Evolutionary conservation across 2,888 invertebrate species (phyloP), one percentile per base, ranked within the genome.

Genomic region (Conops quadrifasciatus): DNA sequence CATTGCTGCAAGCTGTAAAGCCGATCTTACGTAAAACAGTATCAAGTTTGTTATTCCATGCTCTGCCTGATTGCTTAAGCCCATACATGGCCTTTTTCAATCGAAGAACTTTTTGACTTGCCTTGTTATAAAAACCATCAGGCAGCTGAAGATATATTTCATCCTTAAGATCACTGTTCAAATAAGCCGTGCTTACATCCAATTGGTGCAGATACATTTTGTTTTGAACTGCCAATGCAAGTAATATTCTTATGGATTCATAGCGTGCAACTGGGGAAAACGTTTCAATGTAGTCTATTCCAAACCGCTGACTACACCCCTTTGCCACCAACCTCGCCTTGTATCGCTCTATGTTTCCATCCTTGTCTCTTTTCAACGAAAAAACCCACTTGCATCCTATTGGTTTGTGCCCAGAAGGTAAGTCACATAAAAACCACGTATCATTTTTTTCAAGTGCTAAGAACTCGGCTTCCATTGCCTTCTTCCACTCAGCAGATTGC

Each of bases 1-100:
- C 73, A 66, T 67, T 76, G 16, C 36, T 30, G 64, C 74, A 73
- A 7, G 72, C 26, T 16, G 19, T 26, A 47, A 76, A 75, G 2
- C 72, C 75, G 49, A 77, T 71, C 3, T 71, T 66, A 11, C 60
- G 72, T 13, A 77, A 51, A 47, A 73, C 71, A 2, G 36, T 4
- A 43, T 76, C 72, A 5, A 76, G 71, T 66, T 49, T 74, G 0
- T 30, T 21, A 43, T 77, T 75, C 77, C 76, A 76, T 15, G 68
- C 59, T 9, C 74, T 62, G 3, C 73, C 76, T 26, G 75, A 74
- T 26, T 77, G 77, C 59, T 77, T 77, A 1, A 78, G 59, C 1
- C 76, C 67, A 51, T 74, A 24, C 21, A 77, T 53, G 24, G 75
- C 72, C 47, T 76, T 78, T 11, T 74, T 53, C 11, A 76, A 53